These are phyloP conservation scores for Philhelius pedissequus DNA, from an alignment of 2,888 invertebrate species.

Conservation along the genomic window DNA sequence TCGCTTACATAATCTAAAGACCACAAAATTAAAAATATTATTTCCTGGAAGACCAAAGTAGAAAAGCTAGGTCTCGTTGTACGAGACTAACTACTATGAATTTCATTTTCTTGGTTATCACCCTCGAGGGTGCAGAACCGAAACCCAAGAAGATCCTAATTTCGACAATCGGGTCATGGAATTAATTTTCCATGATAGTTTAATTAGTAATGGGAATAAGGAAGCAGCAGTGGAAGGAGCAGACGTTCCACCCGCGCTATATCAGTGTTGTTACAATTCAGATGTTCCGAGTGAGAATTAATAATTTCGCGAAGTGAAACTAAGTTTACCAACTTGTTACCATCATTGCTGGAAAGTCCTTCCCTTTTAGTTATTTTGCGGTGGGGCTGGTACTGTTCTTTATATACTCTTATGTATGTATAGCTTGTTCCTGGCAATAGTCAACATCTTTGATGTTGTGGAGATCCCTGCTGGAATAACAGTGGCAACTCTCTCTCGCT, in stretches of 20 bases:
- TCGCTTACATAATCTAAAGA: neutral
- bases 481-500: slow-evolving; percentile 44
- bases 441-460: slow-evolving; percentile 59
- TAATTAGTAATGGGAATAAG: slow-evolving; percentile 62
- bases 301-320: slow-evolving; percentile 62
- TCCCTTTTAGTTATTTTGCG: slow-evolving; percentile 37
- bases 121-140: neutral
- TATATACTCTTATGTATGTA: no score
- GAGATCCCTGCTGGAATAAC: slow-evolving; percentile 44
- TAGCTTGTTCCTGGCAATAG: slow-evolving; percentile 28
- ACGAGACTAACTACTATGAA: no score
- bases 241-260: neutral
- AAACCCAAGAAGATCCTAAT: slow-evolving; percentile 32
- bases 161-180: slow-evolving; percentile 53
- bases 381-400: neutral
- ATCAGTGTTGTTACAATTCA: slow-evolving; percentile 15
- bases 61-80: neutral
- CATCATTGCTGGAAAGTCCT: slow-evolving; percentile 18
- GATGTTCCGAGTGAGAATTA: slow-evolving; percentile 48
- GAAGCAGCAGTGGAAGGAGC: neutral
- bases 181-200: slow-evolving; percentile 68
- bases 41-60: neutral
- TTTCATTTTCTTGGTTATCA: neutral
- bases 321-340: slow-evolving; percentile 47
- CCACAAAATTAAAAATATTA: neutral